Conservation (phyloP, 1,140 invertebrate genomes). For the Archegozetes longisetosus region DNA sequence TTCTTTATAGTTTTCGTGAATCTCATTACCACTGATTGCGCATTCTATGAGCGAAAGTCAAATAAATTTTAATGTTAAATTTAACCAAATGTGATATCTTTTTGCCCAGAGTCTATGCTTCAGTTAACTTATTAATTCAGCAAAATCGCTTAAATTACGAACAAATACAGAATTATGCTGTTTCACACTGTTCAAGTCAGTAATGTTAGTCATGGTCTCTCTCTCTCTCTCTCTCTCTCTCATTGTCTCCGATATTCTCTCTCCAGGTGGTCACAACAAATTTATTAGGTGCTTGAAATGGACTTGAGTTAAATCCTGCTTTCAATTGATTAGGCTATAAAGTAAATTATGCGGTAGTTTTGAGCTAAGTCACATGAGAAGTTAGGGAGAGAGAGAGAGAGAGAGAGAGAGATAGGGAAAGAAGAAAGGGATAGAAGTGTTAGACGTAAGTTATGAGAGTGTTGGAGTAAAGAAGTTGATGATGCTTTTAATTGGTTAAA, state of each 20-base stretch:
- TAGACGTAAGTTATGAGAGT: background rate
- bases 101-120: background rate
- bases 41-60: background rate
- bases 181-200: background rate
- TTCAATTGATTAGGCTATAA: background rate
- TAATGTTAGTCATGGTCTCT: no score
- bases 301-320: background rate
- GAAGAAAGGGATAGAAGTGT: background rate
- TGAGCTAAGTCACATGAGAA: background rate
- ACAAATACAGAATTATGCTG: background rate
- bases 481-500: background rate
- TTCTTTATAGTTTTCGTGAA: background rate
- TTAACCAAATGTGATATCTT: background rate
- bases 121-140: background rate
- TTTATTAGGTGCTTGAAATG: background rate
- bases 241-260: background rate
- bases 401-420: background rate
- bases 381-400: background rate
- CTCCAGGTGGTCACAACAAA: background rate
- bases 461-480: background rate
- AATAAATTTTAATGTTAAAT: background rate
- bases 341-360: background rate
- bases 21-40: background rate
- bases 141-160: background rate
- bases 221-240: background rate